Evolutionary conservation across 2,113 vertebrate species (phyloP).

Genomic region (Salvelinus sp.): DNA sequence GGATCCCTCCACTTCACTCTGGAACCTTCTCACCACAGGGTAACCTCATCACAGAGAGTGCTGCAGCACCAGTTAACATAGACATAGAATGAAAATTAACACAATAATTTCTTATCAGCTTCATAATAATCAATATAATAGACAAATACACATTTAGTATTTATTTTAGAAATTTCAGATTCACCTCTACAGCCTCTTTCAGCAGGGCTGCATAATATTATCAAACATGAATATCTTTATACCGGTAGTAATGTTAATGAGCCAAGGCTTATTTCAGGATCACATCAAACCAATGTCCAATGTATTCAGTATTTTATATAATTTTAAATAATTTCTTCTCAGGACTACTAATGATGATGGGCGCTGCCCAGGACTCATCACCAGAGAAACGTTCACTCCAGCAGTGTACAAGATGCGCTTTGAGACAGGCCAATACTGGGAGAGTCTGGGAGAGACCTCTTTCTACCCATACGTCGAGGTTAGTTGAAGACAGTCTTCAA

Average conservation of each 20-base stretch:
- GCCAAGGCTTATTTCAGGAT: too few relatives aligned
- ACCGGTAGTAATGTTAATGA: background rate
- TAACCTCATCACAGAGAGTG: constrained; percentile 43
- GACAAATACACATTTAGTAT: background rate
- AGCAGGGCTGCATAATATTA: background rate
- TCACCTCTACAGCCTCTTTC: background rate
- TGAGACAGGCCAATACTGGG: constrained; percentile 87
- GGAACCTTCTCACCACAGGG: constrained; percentile 67
- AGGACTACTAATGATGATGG: constrained; percentile 83
- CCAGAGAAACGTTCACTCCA: constrained; percentile 62
- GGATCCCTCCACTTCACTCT: constrained; percentile 51
- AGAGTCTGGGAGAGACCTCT: constrained; percentile 70
- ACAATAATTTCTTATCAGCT: background rate
- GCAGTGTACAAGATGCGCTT: constrained; percentile 88
- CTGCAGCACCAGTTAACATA: background rate
- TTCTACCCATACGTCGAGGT: constrained; percentile 95
- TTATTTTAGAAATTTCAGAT: background rate
- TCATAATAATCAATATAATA: background rate
- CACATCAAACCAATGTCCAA: too few relatives aligned
- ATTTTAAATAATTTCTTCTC: constrained; percentile 19
- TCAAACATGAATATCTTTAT: too few relatives aligned
- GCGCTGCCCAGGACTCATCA: constrained; percentile 77
- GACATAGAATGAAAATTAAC: background rate
- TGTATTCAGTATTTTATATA: background rate
- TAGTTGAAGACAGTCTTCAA: constrained; percentile 15